Evolutionary conservation across 2,113 vertebrate species (phyloP).

Genomic region (Sturnira hondurensis): DNA sequence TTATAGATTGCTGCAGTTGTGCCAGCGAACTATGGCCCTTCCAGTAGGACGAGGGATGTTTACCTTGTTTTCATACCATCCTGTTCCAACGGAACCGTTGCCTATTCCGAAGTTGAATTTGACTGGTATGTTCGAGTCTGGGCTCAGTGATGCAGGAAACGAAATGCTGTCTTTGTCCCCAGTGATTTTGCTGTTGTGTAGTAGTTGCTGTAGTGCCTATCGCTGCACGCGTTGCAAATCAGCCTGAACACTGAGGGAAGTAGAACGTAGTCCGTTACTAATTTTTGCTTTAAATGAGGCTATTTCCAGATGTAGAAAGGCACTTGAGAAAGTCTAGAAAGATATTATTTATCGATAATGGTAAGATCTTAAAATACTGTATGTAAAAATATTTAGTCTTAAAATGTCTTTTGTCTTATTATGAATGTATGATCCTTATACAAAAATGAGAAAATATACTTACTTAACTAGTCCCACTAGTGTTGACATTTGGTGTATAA

Average conservation of each 20-base stretch:
- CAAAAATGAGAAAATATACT: background rate
- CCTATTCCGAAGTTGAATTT: conserved; percentile 97
- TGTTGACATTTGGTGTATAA: background rate
- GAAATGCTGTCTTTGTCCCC: background rate
- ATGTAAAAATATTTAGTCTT: background rate
- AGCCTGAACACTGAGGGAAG: background rate
- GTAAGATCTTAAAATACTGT: background rate
- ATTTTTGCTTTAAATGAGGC: conserved; percentile 4
- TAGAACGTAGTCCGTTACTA: background rate
- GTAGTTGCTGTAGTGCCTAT: background rate
- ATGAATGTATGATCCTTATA: background rate
- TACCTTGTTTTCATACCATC: conserved; percentile 96
- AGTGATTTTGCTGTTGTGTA: background rate
- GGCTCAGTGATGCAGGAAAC: background rate
- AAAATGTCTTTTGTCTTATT: background rate
- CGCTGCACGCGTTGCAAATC: background rate
- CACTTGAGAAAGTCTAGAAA: background rate
- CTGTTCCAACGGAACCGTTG: conserved; percentile 94
- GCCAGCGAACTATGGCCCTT: conserved; percentile 96
- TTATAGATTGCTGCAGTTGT: conserved; percentile 91
- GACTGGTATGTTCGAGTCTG: conserved; percentile 84
- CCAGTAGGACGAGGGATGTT: conserved; percentile 97
- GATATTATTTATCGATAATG: background rate
- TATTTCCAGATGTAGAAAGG: background rate
- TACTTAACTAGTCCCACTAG: background rate